Evolutionary conservation across 30 jellyfish, hydroid and myxozoan species (phyloP), one percentile per base, ranked within the genome.

Genomic region (Hydra vulgaris): DNA sequence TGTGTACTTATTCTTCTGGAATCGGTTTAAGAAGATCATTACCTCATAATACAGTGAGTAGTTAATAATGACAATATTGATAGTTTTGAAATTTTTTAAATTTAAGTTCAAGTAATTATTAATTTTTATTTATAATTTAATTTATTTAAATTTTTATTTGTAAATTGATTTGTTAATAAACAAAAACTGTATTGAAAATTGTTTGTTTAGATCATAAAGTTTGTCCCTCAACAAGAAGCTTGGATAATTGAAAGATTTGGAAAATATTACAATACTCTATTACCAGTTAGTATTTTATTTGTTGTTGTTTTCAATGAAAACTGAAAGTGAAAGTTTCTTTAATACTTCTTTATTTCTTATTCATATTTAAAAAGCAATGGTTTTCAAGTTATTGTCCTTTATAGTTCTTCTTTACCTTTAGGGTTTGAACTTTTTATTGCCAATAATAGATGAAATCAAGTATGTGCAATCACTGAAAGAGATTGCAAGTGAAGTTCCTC

Each of bases 201-300:
- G 24, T 54, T 56, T 0, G 79, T 78, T 0, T 23, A 92, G 98
- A 87, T 87, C 0, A 80, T 92, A 69, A 93, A 93, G 71, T 87
- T 93, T 81, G 99, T 93, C 21, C 99, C 99, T 18, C 99, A 93
- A 70, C 99, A 93, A 88, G 99, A 93, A 68, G 96, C 99, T 4
- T 93, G 99, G 99, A 85, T 93, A n/a, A 87, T 93, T 8, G 99
- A 93, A 80, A 75, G 99, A 72, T 93, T 93, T 84, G 99, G 99
- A 81, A 93, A 88, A 87, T 93, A 74, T 76, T 79, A 93, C 73
- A 72, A 77, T 66, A 88, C 95, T 7, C 77, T 93, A 55, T 52
- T 77, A 66, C 96, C 99, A 18, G 99, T 93, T 22, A 40, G 61
- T 40, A 40, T 40, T 40, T 40, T 12, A 12, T 40, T 40, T 40